Base-by-base conservation (phyloP, 2,113 vertebrate species). In the Elgaria multicarinata region DNA sequence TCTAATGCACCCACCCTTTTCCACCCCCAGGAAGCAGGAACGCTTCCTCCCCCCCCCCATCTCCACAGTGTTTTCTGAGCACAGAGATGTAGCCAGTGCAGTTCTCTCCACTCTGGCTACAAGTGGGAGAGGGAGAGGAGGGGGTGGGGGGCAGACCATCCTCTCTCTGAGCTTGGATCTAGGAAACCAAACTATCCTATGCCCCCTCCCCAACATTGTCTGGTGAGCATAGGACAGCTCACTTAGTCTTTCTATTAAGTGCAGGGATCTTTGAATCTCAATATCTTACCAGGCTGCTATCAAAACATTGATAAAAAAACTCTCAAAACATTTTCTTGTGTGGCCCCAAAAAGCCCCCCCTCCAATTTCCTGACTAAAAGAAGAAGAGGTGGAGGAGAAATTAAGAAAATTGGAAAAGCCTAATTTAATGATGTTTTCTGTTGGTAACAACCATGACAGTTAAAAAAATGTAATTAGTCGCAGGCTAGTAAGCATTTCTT, bases 391-490 rank as follows among this genome's bases (percentile, higher is more conserved):
- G 78, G 5, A 75, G 36, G 26, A 85, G 24, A 77, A 76, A 69
- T 2, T 67, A 39, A 86, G 88, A 3, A n/a, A 74, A 89, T 0
- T 1, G 7, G 74, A 76, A 28, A 20, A 71, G 85, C 16, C 36
- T 24, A 24, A 44, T 84, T 2, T 0, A 58, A 87, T 39, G 8
- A 4, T 33, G 67, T 86, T 71, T 12, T 77, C 28, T 90, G 87
- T 78, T 75, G 58, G 67, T 20, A 89, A 18, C 16, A 24, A 2
- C 26, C 75, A 75, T 2, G 18, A 71, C 18, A 76, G n/a, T 44
- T 55, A 85, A 53, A 90, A 90, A 66, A 36, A n/a, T n/a, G n/a
- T 28, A 89, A 82, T 94, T 94, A 89, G 26, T 66, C 31, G 77
- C 24, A 66, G 46, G 83, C 31, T 88, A 91, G 78, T 82, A 81